Evolutionary conservation across 2,797 vertebrate species (phyloP), one percentile per base, ranked within the genome.

Genomic region (Aplochiton taeniatus): DNA sequence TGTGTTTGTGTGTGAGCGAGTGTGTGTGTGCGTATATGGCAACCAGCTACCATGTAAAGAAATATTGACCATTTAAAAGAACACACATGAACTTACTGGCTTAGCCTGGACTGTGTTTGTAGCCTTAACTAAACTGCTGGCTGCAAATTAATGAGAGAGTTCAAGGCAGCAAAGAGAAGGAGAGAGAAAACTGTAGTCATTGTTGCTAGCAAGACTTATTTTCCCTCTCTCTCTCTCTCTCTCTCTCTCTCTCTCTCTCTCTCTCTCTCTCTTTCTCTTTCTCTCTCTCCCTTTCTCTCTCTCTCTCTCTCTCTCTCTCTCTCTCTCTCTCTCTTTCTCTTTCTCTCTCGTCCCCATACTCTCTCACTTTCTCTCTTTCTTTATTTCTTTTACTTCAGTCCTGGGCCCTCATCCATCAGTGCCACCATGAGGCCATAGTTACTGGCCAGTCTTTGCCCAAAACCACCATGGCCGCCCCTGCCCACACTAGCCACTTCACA

Each of bases 331-430:
- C 52, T 54, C 52, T 16, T 11, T 44, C 63, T 18, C 60, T 73
- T 48, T 65, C 71, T 74, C 51, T 54, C 13, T 55, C 74, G 72
- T 72, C 77, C 79, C 63, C 66, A 56, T 66, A 58, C 69, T 72
- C 10, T 63, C 61, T 63, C 49, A 2, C 72, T 70, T 63, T 60
- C 78, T 14, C 61, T 76, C 75, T 69, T 72, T 62, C 79, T 44
- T 52, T 53, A 45, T 73, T 44, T 73, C 80, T 68, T 69, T 71
- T 65, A 78, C 56, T 61, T 61, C 69, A 80, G 68, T 76, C 80
- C 69, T 69, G 74, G 79, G 82, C 86, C 76, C 81, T 78, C 87
- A 86, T 89, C 86, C 80, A 90, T 94, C 90, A 92, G 74, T 83
- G 85, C 77, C 85, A 84, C 79, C 74, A 69, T 75, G 61, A 82